Conservation (phyloP, 2,113 vertebrate genomes). For the Panurus biarmicus region DNA sequence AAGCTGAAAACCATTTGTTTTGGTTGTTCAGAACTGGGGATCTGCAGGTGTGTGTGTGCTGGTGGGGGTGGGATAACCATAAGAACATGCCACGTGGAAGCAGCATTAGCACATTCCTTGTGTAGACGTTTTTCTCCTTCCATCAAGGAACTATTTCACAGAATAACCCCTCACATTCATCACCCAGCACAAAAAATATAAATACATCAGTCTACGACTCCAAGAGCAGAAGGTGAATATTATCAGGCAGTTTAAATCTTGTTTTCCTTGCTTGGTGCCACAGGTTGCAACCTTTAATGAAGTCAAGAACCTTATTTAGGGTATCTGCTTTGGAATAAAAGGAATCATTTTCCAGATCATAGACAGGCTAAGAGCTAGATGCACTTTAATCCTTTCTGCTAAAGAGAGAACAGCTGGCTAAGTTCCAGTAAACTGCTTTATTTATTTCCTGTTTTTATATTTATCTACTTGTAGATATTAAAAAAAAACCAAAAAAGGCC, state of each 20-base stretch:
- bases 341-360: not conserved
- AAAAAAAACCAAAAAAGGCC: not conserved
- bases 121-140: not conserved
- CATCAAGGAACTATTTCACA: not conserved
- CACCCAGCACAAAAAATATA: not conserved
- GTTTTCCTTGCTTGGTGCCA: not conserved
- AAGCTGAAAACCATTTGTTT: not conserved
- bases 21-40: not conserved
- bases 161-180: not conserved
- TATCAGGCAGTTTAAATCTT: not conserved
- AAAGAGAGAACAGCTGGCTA: not conserved
- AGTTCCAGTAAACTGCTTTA: not conserved
- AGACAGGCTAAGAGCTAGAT: not conserved
- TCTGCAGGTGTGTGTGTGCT: not conserved
- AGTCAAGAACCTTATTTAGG: not conserved
- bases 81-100: not conserved
- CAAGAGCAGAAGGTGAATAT: not conserved
- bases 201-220: not conserved
- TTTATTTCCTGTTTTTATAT: not conserved
- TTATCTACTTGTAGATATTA: not conserved
- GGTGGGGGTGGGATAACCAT: not conserved
- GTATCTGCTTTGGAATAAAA: not conserved
- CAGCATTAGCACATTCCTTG: not conserved
- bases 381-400: not conserved
- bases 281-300: not conserved